Conservation (phyloP, 2,888 invertebrate genomes). For the Drosophila anceps region DNA sequence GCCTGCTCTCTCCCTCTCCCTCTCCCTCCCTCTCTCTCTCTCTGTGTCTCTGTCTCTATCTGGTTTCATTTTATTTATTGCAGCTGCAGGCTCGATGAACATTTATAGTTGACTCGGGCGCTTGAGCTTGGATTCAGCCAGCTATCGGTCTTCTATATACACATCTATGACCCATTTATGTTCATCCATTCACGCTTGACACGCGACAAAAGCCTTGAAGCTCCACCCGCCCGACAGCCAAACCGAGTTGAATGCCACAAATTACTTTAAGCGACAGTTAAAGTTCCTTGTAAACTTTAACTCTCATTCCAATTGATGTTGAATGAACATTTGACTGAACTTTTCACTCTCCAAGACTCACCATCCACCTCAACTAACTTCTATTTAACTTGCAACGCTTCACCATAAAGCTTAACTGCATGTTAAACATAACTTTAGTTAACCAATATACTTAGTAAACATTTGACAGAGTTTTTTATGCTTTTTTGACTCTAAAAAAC, state of each 20-base stretch:
- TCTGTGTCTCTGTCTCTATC: too few relatives aligned
- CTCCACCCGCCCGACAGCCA: background rate
- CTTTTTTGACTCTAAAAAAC: too few relatives aligned
- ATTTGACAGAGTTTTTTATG: too few relatives aligned
- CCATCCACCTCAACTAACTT: too few relatives aligned
- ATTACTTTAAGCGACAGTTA: background rate
- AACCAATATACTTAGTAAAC: too few relatives aligned
- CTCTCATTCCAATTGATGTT: background rate
- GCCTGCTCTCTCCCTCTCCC: background rate
- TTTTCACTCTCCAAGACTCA: background rate
- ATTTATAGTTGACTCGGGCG: conserved; percentile 20
- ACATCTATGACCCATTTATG: conserved; percentile 60
- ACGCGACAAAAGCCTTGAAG: conserved; percentile 13
- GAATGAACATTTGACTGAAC: background rate
- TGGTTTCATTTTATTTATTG: conserved; percentile 7
- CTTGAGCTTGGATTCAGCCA: conserved; percentile 19
- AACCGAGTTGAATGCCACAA: background rate
- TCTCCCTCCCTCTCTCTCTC: background rate
- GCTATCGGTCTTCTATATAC: conserved; percentile 32
- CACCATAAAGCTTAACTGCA: too few relatives aligned
- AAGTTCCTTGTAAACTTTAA: background rate
- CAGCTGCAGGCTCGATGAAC: conserved; percentile 14
- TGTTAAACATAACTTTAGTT: too few relatives aligned
- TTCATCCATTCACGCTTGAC: conserved; percentile 21
- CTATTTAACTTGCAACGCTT: too few relatives aligned